phyloP scores from a whole-genome alignment of 2,888 invertebrate genomes.

The Dromius quadrimaculatus region DNA sequence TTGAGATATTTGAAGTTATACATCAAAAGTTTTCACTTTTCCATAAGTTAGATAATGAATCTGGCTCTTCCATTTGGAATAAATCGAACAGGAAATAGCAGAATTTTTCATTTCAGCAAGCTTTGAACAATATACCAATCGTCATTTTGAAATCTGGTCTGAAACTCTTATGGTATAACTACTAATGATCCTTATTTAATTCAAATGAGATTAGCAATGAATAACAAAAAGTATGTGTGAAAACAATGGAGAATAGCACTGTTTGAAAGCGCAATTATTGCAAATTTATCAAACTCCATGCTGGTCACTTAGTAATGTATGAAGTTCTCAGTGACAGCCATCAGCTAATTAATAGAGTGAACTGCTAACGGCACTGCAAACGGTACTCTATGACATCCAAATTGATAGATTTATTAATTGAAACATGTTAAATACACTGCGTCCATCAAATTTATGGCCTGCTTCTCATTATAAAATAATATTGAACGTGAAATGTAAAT shows the following conservation, averaged over 20 bases:
- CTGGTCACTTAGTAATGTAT: slow-evolving; percentile 37
- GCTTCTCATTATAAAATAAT: slow-evolving; percentile 33
- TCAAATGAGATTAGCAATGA: too few species aligned
- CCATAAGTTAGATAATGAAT: too few species aligned
- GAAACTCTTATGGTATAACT: too few species aligned
- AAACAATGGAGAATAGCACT: too few species aligned
- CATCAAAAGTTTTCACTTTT: too few species aligned
- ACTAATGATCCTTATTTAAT: too few species aligned
- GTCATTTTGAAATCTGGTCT: too few species aligned
- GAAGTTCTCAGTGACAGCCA: slow-evolving; percentile 30
- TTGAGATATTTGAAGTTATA: too few species aligned
- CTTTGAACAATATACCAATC: too few species aligned
- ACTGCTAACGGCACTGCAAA: slow-evolving; percentile 14
- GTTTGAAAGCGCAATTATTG: slow-evolving; percentile 25
- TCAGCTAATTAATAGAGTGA: slow-evolving; percentile 34
- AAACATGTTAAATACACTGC: slow-evolving; percentile 39
- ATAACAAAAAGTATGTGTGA: too few species aligned
- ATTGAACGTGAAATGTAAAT: neutral
- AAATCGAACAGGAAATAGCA: neutral
- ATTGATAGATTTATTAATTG: slow-evolving; percentile 42
- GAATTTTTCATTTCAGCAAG: too few species aligned
- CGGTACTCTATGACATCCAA: slow-evolving; percentile 15
- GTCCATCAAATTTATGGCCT: slow-evolving; percentile 16
- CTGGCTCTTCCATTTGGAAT: neutral
- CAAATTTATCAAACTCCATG: slow-evolving; percentile 27